phyloP scores from a whole-genome alignment of 2,888 invertebrate genomes.

The Sthenelais limicola region DNA sequence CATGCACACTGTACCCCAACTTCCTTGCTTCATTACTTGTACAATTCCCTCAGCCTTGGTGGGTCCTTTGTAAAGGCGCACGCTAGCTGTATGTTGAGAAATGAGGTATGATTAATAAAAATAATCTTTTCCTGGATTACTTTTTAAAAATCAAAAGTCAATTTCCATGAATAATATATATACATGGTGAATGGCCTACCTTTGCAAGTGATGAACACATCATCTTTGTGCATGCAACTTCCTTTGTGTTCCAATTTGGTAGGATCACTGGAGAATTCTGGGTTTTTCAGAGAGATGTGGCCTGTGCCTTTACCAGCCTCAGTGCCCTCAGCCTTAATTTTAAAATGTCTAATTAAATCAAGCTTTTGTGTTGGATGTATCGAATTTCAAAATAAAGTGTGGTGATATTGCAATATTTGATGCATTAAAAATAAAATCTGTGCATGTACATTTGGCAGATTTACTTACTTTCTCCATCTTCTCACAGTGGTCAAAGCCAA shows the following conservation, averaged over 20 bases:
- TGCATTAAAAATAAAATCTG: neutral
- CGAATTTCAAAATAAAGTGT: too few species aligned
- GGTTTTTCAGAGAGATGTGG: neutral
- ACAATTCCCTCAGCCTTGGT: neutral
- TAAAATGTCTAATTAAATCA: too few species aligned
- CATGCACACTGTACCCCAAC: constrained; percentile 11
- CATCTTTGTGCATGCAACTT: neutral
- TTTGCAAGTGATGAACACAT: constrained; percentile 7
- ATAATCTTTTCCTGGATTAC: too few species aligned
- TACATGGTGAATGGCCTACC: constrained; percentile 1
- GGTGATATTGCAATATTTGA: too few species aligned
- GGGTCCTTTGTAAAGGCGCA: neutral
- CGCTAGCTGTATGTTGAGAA: constrained; percentile 7
- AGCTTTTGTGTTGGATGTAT: too few species aligned
- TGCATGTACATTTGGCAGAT: neutral
- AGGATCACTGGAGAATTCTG: neutral
- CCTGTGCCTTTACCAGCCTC: neutral
- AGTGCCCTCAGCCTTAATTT: neutral
- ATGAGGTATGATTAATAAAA: neutral
- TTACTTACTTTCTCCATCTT: neutral
- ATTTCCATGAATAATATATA: too few species aligned
- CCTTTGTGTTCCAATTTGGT: neutral
- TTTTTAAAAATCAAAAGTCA: too few species aligned
- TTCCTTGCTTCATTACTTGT: neutral
- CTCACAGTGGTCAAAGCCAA: neutral